A percentile compares a stretch with the other conserved stretches of the same genome.
Conservation (phyloP, 2,888 invertebrate species). For the Caenorhabditis sinica region DNA sequence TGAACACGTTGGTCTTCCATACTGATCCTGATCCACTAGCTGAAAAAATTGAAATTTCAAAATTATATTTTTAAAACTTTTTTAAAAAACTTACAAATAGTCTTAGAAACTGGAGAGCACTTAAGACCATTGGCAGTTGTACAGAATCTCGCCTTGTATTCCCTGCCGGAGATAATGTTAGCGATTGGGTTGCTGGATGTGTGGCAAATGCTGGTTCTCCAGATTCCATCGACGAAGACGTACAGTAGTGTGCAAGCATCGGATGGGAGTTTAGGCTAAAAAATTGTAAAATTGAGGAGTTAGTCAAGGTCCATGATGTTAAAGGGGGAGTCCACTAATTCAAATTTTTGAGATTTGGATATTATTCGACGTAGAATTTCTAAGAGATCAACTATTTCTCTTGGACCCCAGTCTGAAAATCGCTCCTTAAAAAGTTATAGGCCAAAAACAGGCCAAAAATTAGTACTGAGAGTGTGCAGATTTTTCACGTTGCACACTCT, state of each 20-base stretch:
- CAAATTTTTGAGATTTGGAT: too few relatives aligned
- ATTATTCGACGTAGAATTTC: too few relatives aligned
- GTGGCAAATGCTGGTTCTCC: conserved; percentile 72
- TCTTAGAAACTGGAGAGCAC: conserved; percentile 57
- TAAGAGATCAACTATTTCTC: too few relatives aligned
- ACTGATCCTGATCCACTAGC: conserved; percentile 28
- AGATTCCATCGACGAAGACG: conserved; percentile 66
- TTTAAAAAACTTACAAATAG: conserved; percentile 34
- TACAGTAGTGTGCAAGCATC: conserved; percentile 72
- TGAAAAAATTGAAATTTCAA: too few relatives aligned
- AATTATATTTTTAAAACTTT: too few relatives aligned
- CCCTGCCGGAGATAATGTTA: conserved; percentile 59
- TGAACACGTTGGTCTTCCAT: conserved; percentile 44
- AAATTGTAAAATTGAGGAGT: not conserved
- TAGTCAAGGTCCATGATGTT: too few relatives aligned
- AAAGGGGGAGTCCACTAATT: too few relatives aligned
- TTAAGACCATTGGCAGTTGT: conserved; percentile 42
- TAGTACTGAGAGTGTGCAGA: too few relatives aligned
- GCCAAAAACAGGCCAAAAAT: too few relatives aligned
- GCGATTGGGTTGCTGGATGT: conserved; percentile 64
- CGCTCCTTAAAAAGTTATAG: too few relatives aligned
- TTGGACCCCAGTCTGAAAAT: too few relatives aligned
- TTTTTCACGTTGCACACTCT: too few relatives aligned
- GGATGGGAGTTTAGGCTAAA: conserved; percentile 70
- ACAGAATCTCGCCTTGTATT: conserved; percentile 73